Evolutionary conservation across 1,140 invertebrate genomes (phyloP), one percentile per base, ranked within the genome.

Genomic region (Scaptodrosophila lebanonensis): DNA sequence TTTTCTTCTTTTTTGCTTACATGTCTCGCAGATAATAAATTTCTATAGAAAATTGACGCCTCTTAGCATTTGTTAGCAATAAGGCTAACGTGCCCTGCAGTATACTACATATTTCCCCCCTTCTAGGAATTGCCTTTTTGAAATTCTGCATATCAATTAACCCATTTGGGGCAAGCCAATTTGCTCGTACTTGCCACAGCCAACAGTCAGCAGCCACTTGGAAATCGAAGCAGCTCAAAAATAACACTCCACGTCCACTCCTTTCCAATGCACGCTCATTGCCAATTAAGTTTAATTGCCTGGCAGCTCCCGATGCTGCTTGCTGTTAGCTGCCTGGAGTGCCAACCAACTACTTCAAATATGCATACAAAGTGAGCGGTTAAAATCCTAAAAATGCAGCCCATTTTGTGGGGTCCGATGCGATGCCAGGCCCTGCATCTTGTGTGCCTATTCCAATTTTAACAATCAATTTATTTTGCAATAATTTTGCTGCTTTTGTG

Each of bases 241-340:
- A 17, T 38, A 45, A 49, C 29, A 12, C 38, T 47, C 54, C 29
- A 43, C 49, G 20, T 8, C 11, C 4, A 16, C 29, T 60, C 48
- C 63, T 56, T 61, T 45, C 51, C 60, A 52, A 58, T 58, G 51
- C 61, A 52, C 12, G 56, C 48, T 68, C 65, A 62, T 68, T 76
- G 73, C 76, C 73, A 79, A 79, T 79, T 79, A 79, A 73, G 73
- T 73, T 79, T 79, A 79, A 79, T 79, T 79, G 73, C 64, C 73
- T 49, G 50, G 39, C 33, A 39, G 58, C 8, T 25, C 3, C n/a
- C n/a, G n/a, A n/a, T n/a, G 22, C 22, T 4, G 22, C 22, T 25
- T 3, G 22, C 22, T 25, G 3, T 25, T 25, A 8, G 58, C 50
- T 45, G 27, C 61, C 61, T 44, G 43, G 43, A 61, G 25, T 9